Evolutionary conservation across 2,888 invertebrate species (phyloP).

Genomic region (Agrotis clavis): DNA sequence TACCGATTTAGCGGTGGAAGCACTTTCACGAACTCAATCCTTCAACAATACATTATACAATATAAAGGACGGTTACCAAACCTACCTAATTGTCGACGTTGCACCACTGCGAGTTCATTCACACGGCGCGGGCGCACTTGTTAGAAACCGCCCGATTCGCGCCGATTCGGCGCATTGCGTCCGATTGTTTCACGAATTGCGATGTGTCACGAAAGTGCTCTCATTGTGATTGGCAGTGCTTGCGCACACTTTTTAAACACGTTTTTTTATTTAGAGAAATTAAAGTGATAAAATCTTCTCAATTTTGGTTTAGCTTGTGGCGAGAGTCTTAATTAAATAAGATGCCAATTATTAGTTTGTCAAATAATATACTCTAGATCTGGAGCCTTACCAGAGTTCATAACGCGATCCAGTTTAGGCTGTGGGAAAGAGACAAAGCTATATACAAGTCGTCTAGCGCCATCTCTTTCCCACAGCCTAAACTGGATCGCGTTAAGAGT

Average conservation of each 20-base stretch:
- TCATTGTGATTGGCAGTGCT: constrained; percentile 41
- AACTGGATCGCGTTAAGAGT: too few species aligned
- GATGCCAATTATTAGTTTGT: too few species aligned
- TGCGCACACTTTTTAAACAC: constrained; percentile 16
- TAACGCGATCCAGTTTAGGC: too few species aligned
- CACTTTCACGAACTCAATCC: constrained; percentile 6
- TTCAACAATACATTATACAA: constrained; percentile 52
- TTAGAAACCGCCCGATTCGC: constrained; percentile 67
- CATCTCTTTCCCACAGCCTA: too few species aligned
- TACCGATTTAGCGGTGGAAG: constrained; percentile 9
- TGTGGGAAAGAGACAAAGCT: too few species aligned
- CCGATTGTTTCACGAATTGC: constrained; percentile 67
- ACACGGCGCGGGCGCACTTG: constrained; percentile 64
- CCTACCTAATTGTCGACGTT: constrained; percentile 64
- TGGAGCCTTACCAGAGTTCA: too few species aligned
- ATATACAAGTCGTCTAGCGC: too few species aligned
- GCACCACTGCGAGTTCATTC: constrained; percentile 70
- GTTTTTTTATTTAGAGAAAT: constrained; percentile 9
- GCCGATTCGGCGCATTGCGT: constrained; percentile 67
- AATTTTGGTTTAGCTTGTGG: background rate
- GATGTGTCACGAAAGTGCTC: constrained; percentile 64
- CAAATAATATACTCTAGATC: too few species aligned
- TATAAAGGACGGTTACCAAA: constrained; percentile 60
- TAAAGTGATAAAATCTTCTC: background rate
- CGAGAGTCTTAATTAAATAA: too few species aligned